Evolutionary conservation across 2,888 invertebrate species (phyloP), one percentile per base, ranked within the genome.

Genomic region (Drosophila helvetica): DNA sequence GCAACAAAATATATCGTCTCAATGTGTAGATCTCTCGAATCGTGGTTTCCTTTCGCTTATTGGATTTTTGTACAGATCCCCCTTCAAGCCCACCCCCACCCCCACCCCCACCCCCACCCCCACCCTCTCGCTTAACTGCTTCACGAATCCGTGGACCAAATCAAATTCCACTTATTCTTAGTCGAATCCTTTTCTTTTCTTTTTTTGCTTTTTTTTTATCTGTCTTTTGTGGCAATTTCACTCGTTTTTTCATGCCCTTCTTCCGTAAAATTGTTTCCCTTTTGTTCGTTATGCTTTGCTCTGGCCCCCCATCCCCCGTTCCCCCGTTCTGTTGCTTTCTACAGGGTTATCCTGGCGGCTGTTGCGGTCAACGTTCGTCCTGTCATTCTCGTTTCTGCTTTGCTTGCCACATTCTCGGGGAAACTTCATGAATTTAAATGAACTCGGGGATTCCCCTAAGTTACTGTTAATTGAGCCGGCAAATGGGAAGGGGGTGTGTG

Each of bases 391-490:
- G 25, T 33, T 57, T 58, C 48, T 48, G 47, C 42, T 30, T 25
- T 47, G 48, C 55, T 33, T 66, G 56, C 62, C 80, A 54, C 56
- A 74, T 69, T 33, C 53, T 18, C 55, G 43, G 33, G 43, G 19
- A 38, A 65, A 75, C 59, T 67, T 67, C 56, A 58, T 68, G 79
- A 66, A 75, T 75, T 84, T 68, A 64, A 84, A 87, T 84, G 85
- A 78, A 63, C 59, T 72, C 38, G 19, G 33, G 53, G 47, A 66
- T 73, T 57, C 63, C 48, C 48, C 54, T 45, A 65, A 71, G 63
- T 81, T 74, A 75, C 68, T 70, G 82, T 68, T 89, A 89, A 83
- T 89, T 78, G 89, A 87, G 69, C 75, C 62, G 62, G 72, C 66
- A 65, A 74, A 80, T 75, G 2, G 38, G 7, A 1, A 1, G 33